A percentile compares a stretch with the other conserved stretches of the same genome.
These are phyloP conservation scores for Dendrolimus pini DNA, from an alignment of 2,888 invertebrate genomes.

Conservation along the genomic window DNA sequence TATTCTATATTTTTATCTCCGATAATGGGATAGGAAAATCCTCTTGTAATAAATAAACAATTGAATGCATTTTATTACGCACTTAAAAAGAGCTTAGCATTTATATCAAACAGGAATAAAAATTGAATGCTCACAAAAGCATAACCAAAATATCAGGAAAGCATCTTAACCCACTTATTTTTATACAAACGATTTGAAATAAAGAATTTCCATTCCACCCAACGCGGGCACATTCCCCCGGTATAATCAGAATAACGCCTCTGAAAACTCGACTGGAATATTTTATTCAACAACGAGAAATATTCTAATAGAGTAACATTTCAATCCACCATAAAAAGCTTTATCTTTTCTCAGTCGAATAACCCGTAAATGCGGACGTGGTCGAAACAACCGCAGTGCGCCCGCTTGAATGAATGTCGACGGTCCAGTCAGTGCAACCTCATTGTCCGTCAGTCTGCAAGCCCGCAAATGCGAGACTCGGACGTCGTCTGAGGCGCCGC, in stretches of 20 bases:
- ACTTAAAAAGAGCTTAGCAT: too few species aligned
- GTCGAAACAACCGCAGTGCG: slow-evolving; percentile 27
- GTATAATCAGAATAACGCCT: slow-evolving; percentile 9
- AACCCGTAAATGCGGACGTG: slow-evolving; percentile 51
- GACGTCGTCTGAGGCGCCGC: slow-evolving; percentile 64
- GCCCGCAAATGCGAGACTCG: slow-evolving; percentile 31
- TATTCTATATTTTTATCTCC: too few species aligned
- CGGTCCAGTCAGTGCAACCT: slow-evolving; percentile 52
- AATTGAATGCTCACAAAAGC: not conserved
- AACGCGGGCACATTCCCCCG: not conserved
- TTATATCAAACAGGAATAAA: too few species aligned
- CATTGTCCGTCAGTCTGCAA: slow-evolving; percentile 66
- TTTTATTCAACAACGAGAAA: slow-evolving; percentile 14
- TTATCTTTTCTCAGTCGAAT: slow-evolving; percentile 46
- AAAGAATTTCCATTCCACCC: slow-evolving; percentile 1
- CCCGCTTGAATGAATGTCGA: slow-evolving; percentile 39
- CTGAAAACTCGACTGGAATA: slow-evolving; percentile 20
- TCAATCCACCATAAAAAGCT: slow-evolving; percentile 35
- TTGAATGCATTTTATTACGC: too few species aligned
- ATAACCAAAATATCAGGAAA: slow-evolving; percentile 11
- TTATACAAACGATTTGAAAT: not conserved
- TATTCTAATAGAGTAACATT: slow-evolving; percentile 35
- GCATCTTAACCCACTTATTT: slow-evolving; percentile 14
- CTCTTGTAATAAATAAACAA: too few species aligned
- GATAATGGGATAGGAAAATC: too few species aligned